These are phyloP conservation scores for Halictus quadricinctus DNA, from an alignment of 2,888 invertebrate species.

Conservation along the genomic window DNA sequence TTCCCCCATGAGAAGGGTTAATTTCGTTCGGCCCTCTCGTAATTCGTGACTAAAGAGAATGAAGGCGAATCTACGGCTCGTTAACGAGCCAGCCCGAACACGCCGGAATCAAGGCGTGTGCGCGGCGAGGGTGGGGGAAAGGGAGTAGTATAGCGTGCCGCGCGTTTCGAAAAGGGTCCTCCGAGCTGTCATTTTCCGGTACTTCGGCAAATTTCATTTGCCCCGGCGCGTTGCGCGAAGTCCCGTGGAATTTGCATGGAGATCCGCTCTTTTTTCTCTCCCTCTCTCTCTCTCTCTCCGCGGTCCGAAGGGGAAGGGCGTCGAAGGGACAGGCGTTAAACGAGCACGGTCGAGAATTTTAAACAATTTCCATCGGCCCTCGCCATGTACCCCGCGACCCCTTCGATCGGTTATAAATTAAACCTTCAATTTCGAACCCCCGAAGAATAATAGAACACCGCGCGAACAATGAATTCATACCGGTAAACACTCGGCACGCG, in stretches of 20 bases:
- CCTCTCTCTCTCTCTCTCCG: not conserved
- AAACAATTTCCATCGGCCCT: slow-evolving; percentile 16
- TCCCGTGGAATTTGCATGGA: slow-evolving; percentile 38
- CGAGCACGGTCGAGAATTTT: slow-evolving; percentile 10
- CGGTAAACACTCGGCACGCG: slow-evolving; percentile 25
- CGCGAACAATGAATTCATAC: slow-evolving; percentile 29
- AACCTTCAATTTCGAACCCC: slow-evolving; percentile 22
- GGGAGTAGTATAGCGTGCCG: slow-evolving; percentile 13
- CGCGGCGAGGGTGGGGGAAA: not conserved
- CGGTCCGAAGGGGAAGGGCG: not conserved
- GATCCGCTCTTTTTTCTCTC: not conserved
- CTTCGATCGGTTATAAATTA: slow-evolving; percentile 9
- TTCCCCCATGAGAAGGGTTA: slow-evolving; percentile 51
- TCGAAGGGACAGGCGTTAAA: slow-evolving; percentile 7
- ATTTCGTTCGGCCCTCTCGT: slow-evolving; percentile 60
- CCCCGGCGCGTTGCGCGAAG: slow-evolving; percentile 47
- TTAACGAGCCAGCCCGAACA: slow-evolving; percentile 59
- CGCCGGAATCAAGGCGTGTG: slow-evolving; percentile 27
- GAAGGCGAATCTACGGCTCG: slow-evolving; percentile 64
- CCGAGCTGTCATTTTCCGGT: slow-evolving; percentile 71
- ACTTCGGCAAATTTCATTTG: slow-evolving; percentile 73
- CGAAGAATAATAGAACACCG: slow-evolving; percentile 28
- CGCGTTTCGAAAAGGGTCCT: slow-evolving; percentile 48
- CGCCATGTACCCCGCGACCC: not conserved
- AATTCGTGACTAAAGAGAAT: slow-evolving; percentile 60